Evolutionary conservation across 2,888 invertebrate genomes (phyloP).

Genomic region (Octonoba sinensis): DNA sequence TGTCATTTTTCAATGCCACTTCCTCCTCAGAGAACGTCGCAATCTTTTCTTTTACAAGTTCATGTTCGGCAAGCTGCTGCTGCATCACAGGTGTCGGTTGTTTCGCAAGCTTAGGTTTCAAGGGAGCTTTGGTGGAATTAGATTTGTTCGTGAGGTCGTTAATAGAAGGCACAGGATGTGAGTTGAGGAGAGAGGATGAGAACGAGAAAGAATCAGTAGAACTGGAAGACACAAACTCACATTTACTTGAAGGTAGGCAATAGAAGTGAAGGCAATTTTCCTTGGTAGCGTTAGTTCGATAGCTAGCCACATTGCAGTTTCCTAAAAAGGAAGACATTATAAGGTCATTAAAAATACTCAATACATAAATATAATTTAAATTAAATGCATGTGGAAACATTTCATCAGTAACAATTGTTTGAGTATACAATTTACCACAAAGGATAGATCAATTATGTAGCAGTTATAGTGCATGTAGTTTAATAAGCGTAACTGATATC

Average conservation of each 20-base stretch:
- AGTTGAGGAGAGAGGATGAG: conserved; percentile 14
- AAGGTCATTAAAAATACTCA: no score
- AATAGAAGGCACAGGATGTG: conserved; percentile 21
- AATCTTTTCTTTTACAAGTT: conserved; percentile 17
- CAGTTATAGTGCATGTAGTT: no score
- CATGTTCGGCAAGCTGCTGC: neutral
- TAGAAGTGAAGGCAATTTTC: conserved; percentile 43
- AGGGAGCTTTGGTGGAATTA: neutral
- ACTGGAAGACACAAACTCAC: conserved; percentile 48
- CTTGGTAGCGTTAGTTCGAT: conserved; percentile 39
- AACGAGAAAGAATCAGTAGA: conserved; percentile 43
- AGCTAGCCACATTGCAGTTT: conserved; percentile 43
- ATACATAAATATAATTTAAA: no score
- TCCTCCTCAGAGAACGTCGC: conserved; percentile 24
- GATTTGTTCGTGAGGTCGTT: neutral
- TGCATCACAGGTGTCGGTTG: neutral
- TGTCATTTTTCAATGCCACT: conserved; percentile 49
- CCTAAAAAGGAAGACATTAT: conserved; percentile 9
- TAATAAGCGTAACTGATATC: no score
- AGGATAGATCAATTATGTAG: no score
- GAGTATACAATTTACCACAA: no score
- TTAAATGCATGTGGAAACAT: no score
- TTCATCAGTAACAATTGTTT: no score
- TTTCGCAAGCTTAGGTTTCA: neutral
- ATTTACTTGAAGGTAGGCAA: conserved; percentile 46